Base-by-base conservation (phyloP, 2,113 vertebrate species). In the Chloropsis cyanopogon region DNA sequence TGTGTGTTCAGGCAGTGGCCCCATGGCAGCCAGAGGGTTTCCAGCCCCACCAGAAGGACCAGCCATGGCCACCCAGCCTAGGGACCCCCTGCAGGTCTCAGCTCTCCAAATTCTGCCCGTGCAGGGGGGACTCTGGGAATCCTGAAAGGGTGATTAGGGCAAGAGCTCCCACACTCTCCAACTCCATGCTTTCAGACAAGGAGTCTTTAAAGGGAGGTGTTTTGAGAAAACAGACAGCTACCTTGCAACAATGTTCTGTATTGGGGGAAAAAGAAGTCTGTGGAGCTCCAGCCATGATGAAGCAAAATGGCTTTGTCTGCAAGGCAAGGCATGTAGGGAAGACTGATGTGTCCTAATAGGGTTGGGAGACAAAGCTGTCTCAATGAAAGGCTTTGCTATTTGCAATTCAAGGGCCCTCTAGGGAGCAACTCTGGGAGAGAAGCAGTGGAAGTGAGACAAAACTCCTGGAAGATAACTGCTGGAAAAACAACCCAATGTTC, bases 61-160 rank as follows among this genome's bases (percentile, higher is more conserved):
- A 35, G 2, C 9, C 0, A 0, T 44, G 54, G 37, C 28, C 46
- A 70, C 8, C 8, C 52, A 68, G 31, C 29, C 49, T 4, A 7
- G 18, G 8, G 65, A n/a, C 49, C 41, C 56, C 52, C 60, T 79
- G 31, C 49, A n/a, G 0, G 0, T 49, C 15, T 33, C 64, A 18
- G n/a, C 9, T 12, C n/a, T 41, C 47, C 47, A 63, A 63, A 79
- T 25, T 57, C 57, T 68, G 26, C 35, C 41, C 7, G 1, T 7
- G 4, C 18, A 33, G 8, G 8, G 8, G 12, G 5, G 4, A 61
- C 6, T 9, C 31, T 42, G 63, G 41, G 69, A 77, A 76, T 56
- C 19, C 46, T 1, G 1, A 72, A 49, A 77, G 17, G 17, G 15
- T 37, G 41, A 28, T 33, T 7, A 72, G 16, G n/a, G 19, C 9